Base-by-base conservation (phyloP, 2,797 vertebrate species). In the Malacoraja senta region DNA sequence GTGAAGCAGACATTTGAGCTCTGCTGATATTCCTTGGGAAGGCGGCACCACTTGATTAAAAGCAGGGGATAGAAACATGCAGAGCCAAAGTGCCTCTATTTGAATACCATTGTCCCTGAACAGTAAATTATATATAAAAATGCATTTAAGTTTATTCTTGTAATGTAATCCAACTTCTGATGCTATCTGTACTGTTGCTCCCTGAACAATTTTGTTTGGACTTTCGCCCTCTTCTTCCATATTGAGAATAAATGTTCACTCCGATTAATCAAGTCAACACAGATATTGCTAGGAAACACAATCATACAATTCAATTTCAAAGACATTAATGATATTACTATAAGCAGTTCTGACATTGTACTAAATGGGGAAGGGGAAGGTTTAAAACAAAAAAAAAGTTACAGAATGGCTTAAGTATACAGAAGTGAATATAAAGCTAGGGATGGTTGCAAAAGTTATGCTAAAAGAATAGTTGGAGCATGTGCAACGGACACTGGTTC, bases 241-340 rank as follows among this genome's bases (percentile, higher is more conserved):
- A 84, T 29, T n/a, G 81, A 84, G 81, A 29, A 61, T n/a, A 84
- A 29, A 24, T 84, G 58, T 61, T 84, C 81, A 84, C 58, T 84
- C 81, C 53, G 29, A 84, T 58, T 84, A n/a, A 84, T n/a, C 53
- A n/a, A 84, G 26, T 19, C 26, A 15, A 61, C 81, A 61, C 38
- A 9, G 32, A 79, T 61, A n/a, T 84, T 61, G 58, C 53, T n/a
- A n/a, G 81, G 53, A n/a, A 84, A 53, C 81, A 61, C 26, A 61
- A 61, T 58, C n/a, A 1, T n/a, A 84, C 15, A 84, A n/a, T 17
- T 53, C 53, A 84, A 15, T 84, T 61, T 61, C 10, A 84, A 61
- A 84, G 58, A 84, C 4, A 9, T 84, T 26, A n/a, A 58, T 58
- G 19, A 61, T n/a, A 61, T 84, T 61, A 84, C 26, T 61, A 10